Percentiles rank a stretch among this genome's conserved stretches.
phyloP scores from a whole-genome alignment of 1,140 invertebrate genomes.

The Hypothenemus hampei region DNA sequence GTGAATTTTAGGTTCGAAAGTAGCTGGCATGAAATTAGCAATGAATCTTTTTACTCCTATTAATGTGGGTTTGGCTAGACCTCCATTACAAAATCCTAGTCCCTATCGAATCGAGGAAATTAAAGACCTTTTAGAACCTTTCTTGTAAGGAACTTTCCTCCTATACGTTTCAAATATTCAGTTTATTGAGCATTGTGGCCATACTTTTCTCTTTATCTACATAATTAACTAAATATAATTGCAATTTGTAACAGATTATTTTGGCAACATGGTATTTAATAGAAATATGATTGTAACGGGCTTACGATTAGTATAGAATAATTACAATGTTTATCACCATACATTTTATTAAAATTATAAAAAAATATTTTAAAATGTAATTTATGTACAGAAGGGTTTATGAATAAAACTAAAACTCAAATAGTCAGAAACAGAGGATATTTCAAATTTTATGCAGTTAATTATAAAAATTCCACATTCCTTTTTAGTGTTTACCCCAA shows the following conservation, averaged over 20 bases:
- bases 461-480: not conserved
- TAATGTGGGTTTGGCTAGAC: slow-evolving; percentile 53
- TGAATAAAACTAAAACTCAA: not conserved
- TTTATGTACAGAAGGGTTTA: slow-evolving; percentile 15
- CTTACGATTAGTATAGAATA: no score
- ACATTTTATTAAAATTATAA: slow-evolving; percentile 24
- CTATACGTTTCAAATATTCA: no score
- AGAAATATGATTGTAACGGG: no score
- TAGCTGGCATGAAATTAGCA: slow-evolving; percentile 60
- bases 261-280: no score
- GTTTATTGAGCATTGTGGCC: no score
- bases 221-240: no score
- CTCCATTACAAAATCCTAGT: slow-evolving; percentile 48
- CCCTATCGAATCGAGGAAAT: slow-evolving; percentile 15
- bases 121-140: slow-evolving; percentile 12
- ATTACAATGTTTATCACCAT: slow-evolving; percentile 6
- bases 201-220: no score
- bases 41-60: slow-evolving; percentile 58
- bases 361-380: slow-evolving; percentile 17
- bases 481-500: not conserved
- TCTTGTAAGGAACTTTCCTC: slow-evolving; percentile 9
- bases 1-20: slow-evolving; percentile 55
- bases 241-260: no score
- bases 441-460: not conserved
- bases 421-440: not conserved